phyloP scores from a whole-genome alignment of 1,140 invertebrate species.

The Eciton burchellii region DNA sequence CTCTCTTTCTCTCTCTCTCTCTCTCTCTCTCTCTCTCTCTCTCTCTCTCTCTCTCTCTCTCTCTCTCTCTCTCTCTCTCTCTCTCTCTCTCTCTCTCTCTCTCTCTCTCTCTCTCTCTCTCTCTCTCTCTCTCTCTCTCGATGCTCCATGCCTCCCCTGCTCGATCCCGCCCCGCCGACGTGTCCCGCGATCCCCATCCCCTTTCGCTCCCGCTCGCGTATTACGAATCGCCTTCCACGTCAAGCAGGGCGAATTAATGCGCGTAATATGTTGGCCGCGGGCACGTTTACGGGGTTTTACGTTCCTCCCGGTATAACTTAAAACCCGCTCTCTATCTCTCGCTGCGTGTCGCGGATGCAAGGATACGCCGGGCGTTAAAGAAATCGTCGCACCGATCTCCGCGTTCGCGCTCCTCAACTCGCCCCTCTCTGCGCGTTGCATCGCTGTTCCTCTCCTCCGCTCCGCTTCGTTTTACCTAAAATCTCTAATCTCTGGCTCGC shows the following conservation, averaged over 20 bases:
- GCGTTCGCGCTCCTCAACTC: neutral
- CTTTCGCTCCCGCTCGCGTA: constrained; percentile 69
- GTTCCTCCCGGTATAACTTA: constrained; percentile 78
- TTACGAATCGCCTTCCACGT: constrained; percentile 80
- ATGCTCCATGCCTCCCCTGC: constrained; percentile 50
- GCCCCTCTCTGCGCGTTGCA: no score
- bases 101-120: no score
- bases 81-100: no score
- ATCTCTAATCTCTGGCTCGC: no score
- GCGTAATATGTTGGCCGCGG: constrained; percentile 82
- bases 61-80: no score
- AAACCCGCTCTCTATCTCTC: constrained; percentile 63
- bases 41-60: no score
- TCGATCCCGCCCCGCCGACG: constrained; percentile 46
- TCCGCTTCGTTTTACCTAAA: neutral
- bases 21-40: no score
- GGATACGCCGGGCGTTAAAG: constrained; percentile 66
- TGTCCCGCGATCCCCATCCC: constrained; percentile 58
- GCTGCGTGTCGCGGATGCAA: constrained; percentile 64
- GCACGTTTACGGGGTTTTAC: constrained; percentile 81
- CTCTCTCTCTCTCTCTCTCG: constrained; percentile 64
- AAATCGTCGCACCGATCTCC: constrained; percentile 59
- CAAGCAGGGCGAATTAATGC: constrained; percentile 82
- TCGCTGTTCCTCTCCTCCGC: neutral
- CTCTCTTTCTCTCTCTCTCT: no score